Evolutionary conservation across 2,797 vertebrate species (phyloP), one percentile per base, ranked within the genome.

Genomic region (Gobio occitaniae): DNA sequence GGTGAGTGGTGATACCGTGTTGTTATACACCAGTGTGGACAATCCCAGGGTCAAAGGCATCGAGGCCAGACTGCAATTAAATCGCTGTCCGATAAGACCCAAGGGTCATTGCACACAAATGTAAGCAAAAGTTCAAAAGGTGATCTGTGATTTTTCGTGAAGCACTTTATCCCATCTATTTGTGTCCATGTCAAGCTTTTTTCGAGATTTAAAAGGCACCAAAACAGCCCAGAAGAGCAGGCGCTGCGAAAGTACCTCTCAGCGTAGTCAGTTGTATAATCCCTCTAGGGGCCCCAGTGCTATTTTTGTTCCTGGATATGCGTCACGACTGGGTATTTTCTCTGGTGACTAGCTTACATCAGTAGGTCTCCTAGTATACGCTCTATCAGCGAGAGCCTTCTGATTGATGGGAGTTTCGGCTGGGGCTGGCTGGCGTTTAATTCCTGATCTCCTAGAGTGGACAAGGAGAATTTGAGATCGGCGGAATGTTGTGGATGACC

Each of bases 291-390:
- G 96, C 97, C 97, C 96, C 95, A 95, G 93, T 92, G 96, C 97
- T 99, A 99, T 99, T 99, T 99, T 97, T 97, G 97, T 97, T 96
- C 94, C 95, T 96, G 96, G 96, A 96, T 98, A 97, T 98, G 97
- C 98, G 95, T 99, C 97, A 99, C 94, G 95, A 95, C 96, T 97
- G 97, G 97, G 97, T 98, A 97, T 98, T 98, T 99, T 98, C 97
- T 97, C 97, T 97, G 97, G 97, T 97, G 97, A 97, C 97, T 97
- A 93, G 96, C 97, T 97, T 97, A 97, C 97, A 98, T 97, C 97
- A 97, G 96, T 96, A 97, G 97, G 97, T 97, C 97, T 98, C 97
- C 96, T 97, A 96, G 96, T 96, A 95, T 96, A 94, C 95, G 92
- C 94, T 96, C 94, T 94, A 93, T 94, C 95, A 94, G 93, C 84